Evolutionary conservation across 2,888 invertebrate species (phyloP), one percentile per base, ranked within the genome.

Genomic region (Hoplodrina blanda): DNA sequence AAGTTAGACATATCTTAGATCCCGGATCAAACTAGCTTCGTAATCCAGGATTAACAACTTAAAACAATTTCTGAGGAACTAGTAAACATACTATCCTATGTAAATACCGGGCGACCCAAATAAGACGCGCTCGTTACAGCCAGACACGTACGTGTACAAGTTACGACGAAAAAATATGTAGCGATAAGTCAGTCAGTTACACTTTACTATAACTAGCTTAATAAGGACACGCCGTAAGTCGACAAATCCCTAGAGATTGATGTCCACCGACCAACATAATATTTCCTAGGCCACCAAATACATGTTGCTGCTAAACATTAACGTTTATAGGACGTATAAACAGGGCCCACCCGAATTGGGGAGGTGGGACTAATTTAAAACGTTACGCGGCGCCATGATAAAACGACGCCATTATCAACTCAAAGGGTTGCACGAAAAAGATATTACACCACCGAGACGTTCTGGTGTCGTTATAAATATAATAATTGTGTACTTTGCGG

Each of bases 361-460:
- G 86, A 86, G 85, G 82, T 77, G 89, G 89, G 90, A 89, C 87
- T 89, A 88, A 89, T 91, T 90, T 86, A 81, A 87, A 85, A 85
- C 87, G 85, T 80, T 86, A 83, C 85, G 79, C 81, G 62, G 75
- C 69, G 82, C 81, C 85, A 86, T 87, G 88, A 88, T 89, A 89
- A 88, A 90, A 86, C 78, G 84, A 75, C 59, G 71, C 70, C 82
- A 87, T 89, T 88, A 89, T 85, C 84, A 83, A 85, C 85, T 84
- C 82, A 80, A 85, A 86, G 87, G 85, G 85, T 84, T 79, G 76
- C 73, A 77, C 69, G 73, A 81, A 86, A 85, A 87, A 85, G 73
- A 85, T 84, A 88, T 86, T 85, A 84, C 75, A 78, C 81, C 82
- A 73, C 75, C 69, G 84, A 84, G 82, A 80, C 76, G 69, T 80